These are phyloP conservation scores for Falco berigora DNA, from an alignment of 2,797 vertebrate genomes.

Conservation along the genomic window DNA sequence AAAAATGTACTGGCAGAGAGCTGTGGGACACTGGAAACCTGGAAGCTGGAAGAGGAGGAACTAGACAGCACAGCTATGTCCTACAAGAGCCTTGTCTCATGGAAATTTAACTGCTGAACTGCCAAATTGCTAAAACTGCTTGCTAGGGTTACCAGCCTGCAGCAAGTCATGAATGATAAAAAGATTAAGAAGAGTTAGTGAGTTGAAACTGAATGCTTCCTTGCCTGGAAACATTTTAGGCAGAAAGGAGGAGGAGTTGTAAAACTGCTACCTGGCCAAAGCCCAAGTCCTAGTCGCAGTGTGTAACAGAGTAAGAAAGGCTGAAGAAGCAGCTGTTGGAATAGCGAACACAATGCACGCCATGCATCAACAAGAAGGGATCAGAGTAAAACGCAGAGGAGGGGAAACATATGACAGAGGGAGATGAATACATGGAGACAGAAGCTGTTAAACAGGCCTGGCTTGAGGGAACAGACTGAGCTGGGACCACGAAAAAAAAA, in stretches of 20 bases:
- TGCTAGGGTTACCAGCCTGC: background rate
- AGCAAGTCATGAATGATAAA: background rate
- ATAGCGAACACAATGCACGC: background rate
- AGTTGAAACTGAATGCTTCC: background rate
- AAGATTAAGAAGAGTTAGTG: background rate
- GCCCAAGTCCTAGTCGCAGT: background rate
- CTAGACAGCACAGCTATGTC: rapidly evolving
- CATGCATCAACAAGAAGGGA: background rate
- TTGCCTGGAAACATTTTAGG: background rate
- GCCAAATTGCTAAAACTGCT: background rate
- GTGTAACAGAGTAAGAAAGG: background rate
- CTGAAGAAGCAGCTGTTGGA: background rate
- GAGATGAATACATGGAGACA: background rate
- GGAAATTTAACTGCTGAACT: background rate
- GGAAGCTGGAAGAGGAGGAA: background rate
- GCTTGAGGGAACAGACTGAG: background rate
- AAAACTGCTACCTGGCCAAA: background rate
- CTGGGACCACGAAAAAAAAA: background rate
- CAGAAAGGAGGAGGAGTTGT: background rate
- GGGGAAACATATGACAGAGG: background rate
- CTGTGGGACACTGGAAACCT: background rate
- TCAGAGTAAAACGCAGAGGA: background rate
- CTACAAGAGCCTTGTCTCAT: background rate
- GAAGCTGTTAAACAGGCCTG: background rate
- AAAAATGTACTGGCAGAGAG: background rate